These are phyloP conservation scores for Anagrus nilaparvatae DNA, from an alignment of 1,140 invertebrate species.

Conservation along the genomic window DNA sequence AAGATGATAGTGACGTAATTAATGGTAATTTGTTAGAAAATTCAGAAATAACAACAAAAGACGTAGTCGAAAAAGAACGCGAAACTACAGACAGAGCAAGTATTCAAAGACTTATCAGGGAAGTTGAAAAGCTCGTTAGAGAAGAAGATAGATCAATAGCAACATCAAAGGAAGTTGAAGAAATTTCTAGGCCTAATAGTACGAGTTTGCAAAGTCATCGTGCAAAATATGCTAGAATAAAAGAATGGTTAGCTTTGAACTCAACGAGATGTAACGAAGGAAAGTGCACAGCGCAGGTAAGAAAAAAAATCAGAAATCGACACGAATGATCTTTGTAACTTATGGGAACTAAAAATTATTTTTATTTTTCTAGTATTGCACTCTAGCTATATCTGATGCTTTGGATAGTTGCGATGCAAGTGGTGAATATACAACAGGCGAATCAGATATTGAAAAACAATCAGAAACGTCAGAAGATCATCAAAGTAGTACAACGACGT, in stretches of 20 bases:
- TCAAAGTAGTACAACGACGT: slow-evolving; percentile 53
- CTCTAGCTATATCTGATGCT: slow-evolving; percentile 23
- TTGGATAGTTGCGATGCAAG: slow-evolving; percentile 74
- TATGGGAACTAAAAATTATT: neutral
- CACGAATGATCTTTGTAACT: neutral
- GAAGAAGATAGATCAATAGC: slow-evolving; percentile 41
- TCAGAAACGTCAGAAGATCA: slow-evolving; percentile 65
- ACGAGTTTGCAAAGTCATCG: slow-evolving; percentile 32
- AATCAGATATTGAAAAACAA: slow-evolving; percentile 57
- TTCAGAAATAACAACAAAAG: too few relatives aligned
- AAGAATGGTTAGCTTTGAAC: slow-evolving; percentile 54
- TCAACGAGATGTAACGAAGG: slow-evolving; percentile 25
- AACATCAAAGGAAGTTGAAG: too few relatives aligned
- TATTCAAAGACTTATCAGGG: slow-evolving; percentile 55
- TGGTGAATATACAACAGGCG: slow-evolving; percentile 74
- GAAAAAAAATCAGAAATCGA: slow-evolving; percentile 6
- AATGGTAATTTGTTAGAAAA: too few relatives aligned
- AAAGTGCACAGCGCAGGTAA: slow-evolving; percentile 27
- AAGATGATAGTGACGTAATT: too few relatives aligned
- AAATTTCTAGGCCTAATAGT: slow-evolving; percentile 35
- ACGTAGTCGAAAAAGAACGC: too few relatives aligned
- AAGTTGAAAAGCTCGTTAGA: slow-evolving; percentile 59
- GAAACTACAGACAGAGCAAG: slow-evolving; percentile 33
- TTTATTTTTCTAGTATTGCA: slow-evolving; percentile 10
- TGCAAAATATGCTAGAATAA: slow-evolving; percentile 55